Evolutionary conservation across 2,113 vertebrate species (phyloP), one percentile per base, ranked within the genome.

Genomic region (Scortum barcoo): DNA sequence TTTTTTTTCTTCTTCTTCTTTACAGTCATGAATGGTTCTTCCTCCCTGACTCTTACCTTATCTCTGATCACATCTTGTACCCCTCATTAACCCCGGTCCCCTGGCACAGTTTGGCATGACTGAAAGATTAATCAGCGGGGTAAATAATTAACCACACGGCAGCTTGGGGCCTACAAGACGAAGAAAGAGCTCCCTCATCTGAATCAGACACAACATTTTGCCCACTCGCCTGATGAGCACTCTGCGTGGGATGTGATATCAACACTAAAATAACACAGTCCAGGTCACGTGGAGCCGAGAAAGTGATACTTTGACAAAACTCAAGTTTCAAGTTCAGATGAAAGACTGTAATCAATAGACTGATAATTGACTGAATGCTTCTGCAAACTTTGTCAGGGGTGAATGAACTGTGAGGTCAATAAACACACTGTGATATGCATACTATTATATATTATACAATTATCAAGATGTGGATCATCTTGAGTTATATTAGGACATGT

Each of bases 61-160:
- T 79, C 53, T 48, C 69, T 67, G 66, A 68, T 61, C 58, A 38
- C 56, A 80, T 78, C 69, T 81, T 60, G 71, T 62, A 72, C 65
- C 76, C 75, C 65, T n/a, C 5, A 36, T 89, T 86, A 78, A 71
- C 81, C 81, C 65, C 33, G 1, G 68, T 63, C 85, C 78, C 53
- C 56, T 60, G 74, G 67, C 24, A 28, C 79, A 84, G 70, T 90
- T 93, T 93, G 76, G 66, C 83, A 71, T 58, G 28, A 56, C 53
- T 93, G 53, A 94, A 92, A 90, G 24, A 91, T 94, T 92, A 42
- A 94, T 93, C 24, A 63, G 30, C 13, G 0, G 9, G 10, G 22
- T 91, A 69, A 95, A 95, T 94, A 86, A 94, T 95, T 92, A 65
- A 94, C 20, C 13, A 68, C 24, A 7, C 20, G 36, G 73, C 85